Conservation (phyloP, 2,888 invertebrate species). For the Athalia cordata region DNA sequence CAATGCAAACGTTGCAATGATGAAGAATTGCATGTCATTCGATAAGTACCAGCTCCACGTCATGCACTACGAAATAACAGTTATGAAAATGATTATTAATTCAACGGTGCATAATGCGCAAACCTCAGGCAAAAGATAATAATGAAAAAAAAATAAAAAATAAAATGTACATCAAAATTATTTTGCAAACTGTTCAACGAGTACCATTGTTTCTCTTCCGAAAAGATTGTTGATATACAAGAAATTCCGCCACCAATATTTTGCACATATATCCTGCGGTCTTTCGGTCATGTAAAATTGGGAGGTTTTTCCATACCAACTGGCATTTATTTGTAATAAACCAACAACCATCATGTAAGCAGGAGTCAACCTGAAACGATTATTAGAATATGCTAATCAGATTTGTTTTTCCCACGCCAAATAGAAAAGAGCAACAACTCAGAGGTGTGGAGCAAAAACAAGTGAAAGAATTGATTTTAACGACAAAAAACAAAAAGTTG, state of each 20-base stretch:
- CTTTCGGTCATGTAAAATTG: slow-evolving; percentile 69
- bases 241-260: slow-evolving; percentile 76
- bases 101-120: slow-evolving; percentile 23
- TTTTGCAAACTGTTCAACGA: neutral
- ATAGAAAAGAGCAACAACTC: no score
- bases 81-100: slow-evolving; percentile 17
- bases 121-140: neutral
- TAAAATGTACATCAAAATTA: neutral
- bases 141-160: slow-evolving; percentile 24
- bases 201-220: slow-evolving; percentile 70
- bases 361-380: slow-evolving; percentile 72
- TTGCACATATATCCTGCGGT: slow-evolving; percentile 71
- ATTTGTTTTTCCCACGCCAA: neutral
- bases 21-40: slow-evolving; percentile 74
- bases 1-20: slow-evolving; percentile 68
- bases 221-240: slow-evolving; percentile 75
- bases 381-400: neutral
- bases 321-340: slow-evolving; percentile 70
- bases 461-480: no score
- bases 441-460: neutral
- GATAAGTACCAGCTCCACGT: slow-evolving; percentile 76
- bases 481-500: no score
- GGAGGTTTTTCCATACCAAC: slow-evolving; percentile 69
- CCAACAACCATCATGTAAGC: slow-evolving; percentile 72
- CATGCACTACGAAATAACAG: slow-evolving; percentile 68